Base-by-base conservation (phyloP, 2,113 vertebrate genomes). In the Atractosteus spatula region DNA sequence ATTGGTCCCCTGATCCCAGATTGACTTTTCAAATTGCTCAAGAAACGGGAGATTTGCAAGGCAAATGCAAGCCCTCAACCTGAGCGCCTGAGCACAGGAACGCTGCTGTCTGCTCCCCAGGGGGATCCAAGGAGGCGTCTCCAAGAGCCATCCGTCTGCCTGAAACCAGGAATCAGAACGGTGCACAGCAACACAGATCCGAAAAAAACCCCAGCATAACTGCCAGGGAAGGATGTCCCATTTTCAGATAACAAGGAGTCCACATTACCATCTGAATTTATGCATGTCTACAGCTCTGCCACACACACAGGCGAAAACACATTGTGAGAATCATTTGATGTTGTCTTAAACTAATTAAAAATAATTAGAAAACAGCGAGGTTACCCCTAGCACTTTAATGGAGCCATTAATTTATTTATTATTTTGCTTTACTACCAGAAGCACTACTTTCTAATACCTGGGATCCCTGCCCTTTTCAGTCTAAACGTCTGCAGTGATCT, bases 1-100 rank as follows among this genome's bases (percentile, higher is more conserved):
- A 92, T 90, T 92, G 85, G 87, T 89, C 87, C 88, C 88, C 74
- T 86, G 84, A 86, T 90, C 84, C 84, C 78, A 89, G 85, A 89
- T 82, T 82, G 75, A 84, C 80, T 86, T 81, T 88, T 76, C 79
- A 82, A 88, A 89, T 79, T 78, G 71, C 72, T 77, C 78, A 76
- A 79, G 74, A 72, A 77, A 67, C 69, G 66, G 72, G 76, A 74
- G 8, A 69, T 69, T 29, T 56, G 54, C 8, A 69, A 69, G 56
- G 11, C 41, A 56, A 43, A 69, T 57, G 43, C 17, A 3, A 5
- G 45, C 16, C 12, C 29, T 51, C 47, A 2, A 13, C n/a, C 41
- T 14, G 57, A 4, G n/a, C 47, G 8, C 3, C 47, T 7, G 14
- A 17, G 13, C 66, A 10, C 45, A 10, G 11, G 55, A 2, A 3